These are phyloP conservation scores for Percopsis transmontana DNA, from an alignment of 2,113 vertebrate genomes.

Conservation along the genomic window DNA sequence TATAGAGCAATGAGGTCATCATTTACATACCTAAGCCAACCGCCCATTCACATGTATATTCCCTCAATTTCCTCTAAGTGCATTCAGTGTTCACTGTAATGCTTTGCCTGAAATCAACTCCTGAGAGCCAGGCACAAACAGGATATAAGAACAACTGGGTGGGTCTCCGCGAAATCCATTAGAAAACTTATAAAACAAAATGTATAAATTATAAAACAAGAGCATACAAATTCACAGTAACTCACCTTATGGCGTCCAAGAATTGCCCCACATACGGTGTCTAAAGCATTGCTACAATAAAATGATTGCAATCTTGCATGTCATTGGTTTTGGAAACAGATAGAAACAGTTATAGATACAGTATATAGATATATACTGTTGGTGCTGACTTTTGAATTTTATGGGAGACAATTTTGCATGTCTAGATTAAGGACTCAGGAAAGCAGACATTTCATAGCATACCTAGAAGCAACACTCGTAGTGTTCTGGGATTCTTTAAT, in stretches of 20 bases:
- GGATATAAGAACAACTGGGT: slow-evolving; percentile 21
- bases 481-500: neutral
- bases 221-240: too few species aligned
- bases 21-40: slow-evolving; percentile 22
- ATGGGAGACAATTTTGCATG: neutral
- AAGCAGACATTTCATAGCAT: neutral
- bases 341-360: too few species aligned
- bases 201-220: too few species aligned
- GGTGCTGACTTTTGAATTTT: neutral
- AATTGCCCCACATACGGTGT: too few species aligned
- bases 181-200: too few species aligned
- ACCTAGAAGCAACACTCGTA: neutral
- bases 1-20: neutral
- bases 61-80: slow-evolving; percentile 22
- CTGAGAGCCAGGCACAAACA: slow-evolving; percentile 1
- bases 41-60: slow-evolving; percentile 31
- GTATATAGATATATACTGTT: neutral
- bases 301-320: too few species aligned
- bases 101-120: slow-evolving; percentile 20
- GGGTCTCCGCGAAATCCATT: slow-evolving; percentile 23
- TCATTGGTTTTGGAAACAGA: too few species aligned
- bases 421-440: neutral
- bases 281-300: too few species aligned
- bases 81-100: slow-evolving; percentile 17
- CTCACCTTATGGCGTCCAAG: too few species aligned